Base-by-base conservation (phyloP, 1,140 invertebrate genomes). In the Calosoma granatense region DNA sequence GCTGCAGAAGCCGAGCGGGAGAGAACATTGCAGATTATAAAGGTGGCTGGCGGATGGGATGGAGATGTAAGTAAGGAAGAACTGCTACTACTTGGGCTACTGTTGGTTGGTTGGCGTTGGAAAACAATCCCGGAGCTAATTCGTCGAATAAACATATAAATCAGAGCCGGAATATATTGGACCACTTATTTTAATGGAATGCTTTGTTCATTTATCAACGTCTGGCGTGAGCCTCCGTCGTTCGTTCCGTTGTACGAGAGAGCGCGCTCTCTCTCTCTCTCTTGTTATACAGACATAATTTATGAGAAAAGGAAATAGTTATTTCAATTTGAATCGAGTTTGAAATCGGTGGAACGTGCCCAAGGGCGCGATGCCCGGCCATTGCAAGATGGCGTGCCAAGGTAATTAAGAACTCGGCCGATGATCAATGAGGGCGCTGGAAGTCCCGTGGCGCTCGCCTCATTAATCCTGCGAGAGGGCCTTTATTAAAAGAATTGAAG, bases 111-210 rank as follows among this genome's bases (percentile, higher is more conserved):
- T n/a, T n/a, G 26, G n/a, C 9, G 41, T 17, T 17, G 41, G 41
- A 47, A 47, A 47, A 47, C 9, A 9, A 47, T 12, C n/a, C 17
- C 41, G 9, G 41, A 56, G 58, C 59, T 63, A 63, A 63, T 63
- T 63, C 58, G 56, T 57, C 56, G 60, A 63, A 63, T 63, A 67
- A 67, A 67, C 64, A 67, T 62, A 67, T 65, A 65, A 67, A 67
- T 65, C 63, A 64, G 63, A n/a, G 52, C 47, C 54, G 36, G 59
- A 61, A 65, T 65, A 65, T 63, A 67, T 65, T 65, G 64, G 58
- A 61, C 59, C 65, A 67, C 65, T 67, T 67, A 67, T 67, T 65
- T 65, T 67, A 67, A 67, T 67, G 65, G 65, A 67, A 65, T 63
- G 61, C 65, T 57, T 60, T 53, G 21, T 54, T 63, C 64, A 65